Evolutionary conservation across 2,888 invertebrate species (phyloP).

Genomic region (Carterocephalus palaemon): DNA sequence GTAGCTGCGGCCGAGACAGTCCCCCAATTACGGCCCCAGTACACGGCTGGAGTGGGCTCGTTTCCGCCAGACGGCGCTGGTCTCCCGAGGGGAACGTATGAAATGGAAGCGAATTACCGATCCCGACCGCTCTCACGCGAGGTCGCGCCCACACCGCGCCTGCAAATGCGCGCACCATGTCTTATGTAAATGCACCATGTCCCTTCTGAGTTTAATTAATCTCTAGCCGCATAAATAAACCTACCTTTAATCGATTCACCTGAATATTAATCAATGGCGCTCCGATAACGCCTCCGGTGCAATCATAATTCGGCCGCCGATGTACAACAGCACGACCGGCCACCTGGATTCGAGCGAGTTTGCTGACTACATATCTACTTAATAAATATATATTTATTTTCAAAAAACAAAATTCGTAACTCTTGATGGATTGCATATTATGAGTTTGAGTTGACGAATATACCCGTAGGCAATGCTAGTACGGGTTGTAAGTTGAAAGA

Average conservation of each 20-base stretch:
- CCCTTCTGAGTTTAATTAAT: slow-evolving; percentile 73
- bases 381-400: no score
- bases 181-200: slow-evolving; percentile 76
- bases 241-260: slow-evolving; percentile 55
- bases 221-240: slow-evolving; percentile 73
- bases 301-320: slow-evolving; percentile 34
- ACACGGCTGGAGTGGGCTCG: slow-evolving; percentile 15
- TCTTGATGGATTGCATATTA: no score
- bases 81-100: slow-evolving; percentile 24
- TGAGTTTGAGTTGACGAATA: no score
- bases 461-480: no score
- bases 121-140: slow-evolving; percentile 41
- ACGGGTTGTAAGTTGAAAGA: no score
- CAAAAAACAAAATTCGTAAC: no score
- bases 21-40: slow-evolving; percentile 11
- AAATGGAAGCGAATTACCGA: slow-evolving; percentile 29
- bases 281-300: slow-evolving; percentile 30
- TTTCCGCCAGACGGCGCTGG: slow-evolving; percentile 14
- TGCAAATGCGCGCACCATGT: slow-evolving; percentile 77
- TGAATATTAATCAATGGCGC: slow-evolving; percentile 56
- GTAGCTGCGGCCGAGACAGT: no score
- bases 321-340: no score
- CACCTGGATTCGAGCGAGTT: no score
- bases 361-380: no score
- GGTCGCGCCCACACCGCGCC: slow-evolving; percentile 56